Base-by-base conservation (phyloP, 2,797 vertebrate genomes). In the Sebastes jordani region DNA sequence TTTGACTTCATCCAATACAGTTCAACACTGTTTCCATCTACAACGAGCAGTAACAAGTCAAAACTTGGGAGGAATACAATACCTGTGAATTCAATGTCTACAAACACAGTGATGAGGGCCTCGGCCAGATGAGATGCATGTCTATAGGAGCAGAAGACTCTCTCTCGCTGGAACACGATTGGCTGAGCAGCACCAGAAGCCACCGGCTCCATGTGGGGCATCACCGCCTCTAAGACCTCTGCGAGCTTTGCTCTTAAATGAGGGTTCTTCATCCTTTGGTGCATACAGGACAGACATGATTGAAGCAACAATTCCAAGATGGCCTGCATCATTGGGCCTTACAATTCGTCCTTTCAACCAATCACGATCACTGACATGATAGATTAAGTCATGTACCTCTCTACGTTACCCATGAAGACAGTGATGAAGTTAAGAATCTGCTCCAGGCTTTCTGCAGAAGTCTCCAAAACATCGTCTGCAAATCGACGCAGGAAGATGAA, bases 71-170 rank as follows among this genome's bases (percentile, higher is more conserved):
- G 34, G 22, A 78, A 55, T 4, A 56, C 9, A 74, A 3, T 85
- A 99, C 99, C 99, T 1, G 99, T 99, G 78, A 99, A 99, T 91
- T 99, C 99, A 4, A 99, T 99, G 89, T 99, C 99, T 88, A 99
- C 99, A 81, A 99, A 99, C 89, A 99, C 99, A 76, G 96, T 96
- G 94, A 99, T 98, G 46, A 99, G 97, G 0, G 98, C 97, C 92
- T 99, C 98, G 0, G 99, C 98, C 62, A 99, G 96, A 11, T 96
- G 96, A 68, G 97, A 85, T 2, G 98, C 98, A 0, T 97, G 89
- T 16, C 79, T 93, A 81, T 98, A 99, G 11, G 96, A 94, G 94
- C 97, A 97, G 93, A 99, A 99, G 61, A 98, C 97, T 42, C 97
- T 96, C 86, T 99, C 97, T 63, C 98, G 96, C 74, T 98, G 98